Evolutionary conservation across 1,140 invertebrate genomes (phyloP), one percentile per base, ranked within the genome.

Genomic region (Drosophila melanica): DNA sequence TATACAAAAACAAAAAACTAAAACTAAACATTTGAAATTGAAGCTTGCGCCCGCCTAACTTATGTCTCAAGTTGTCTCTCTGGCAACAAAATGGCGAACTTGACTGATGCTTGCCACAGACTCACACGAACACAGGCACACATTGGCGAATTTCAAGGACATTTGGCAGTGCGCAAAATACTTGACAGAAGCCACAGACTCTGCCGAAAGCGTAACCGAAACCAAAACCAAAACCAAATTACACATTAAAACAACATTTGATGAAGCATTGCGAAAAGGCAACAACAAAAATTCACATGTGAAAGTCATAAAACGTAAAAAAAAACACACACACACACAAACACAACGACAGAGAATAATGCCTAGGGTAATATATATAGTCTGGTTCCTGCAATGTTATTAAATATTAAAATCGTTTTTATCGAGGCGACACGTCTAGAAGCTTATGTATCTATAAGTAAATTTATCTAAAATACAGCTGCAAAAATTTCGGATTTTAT

Each of bases 331-430:
- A 42, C 16, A 63, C 23, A 60, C 47, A 51, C 16, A 23, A 10
- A 23, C 23, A 33, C 12, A 42, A 0, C 12, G 1, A 27, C 20
- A 20, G 23, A 59, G 33, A 70, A 44, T 48, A 44, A 64, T 74
- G 65, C 45, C 58, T 63, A 68, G 33, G 4, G 18, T 62, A 57
- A 23, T 63, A 50, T 47, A 55, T 50, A 72, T 54, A 71, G 47
- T 65, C 57, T 12, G 47, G 20, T 63, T 63, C 54, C 60, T 81
- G 75, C 79, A 82, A 35, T 80, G 53, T 81, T 84, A 76, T 87
- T 87, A 66, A 76, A 87, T 81, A 87, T 87, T 70, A 87, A 86
- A 86, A 87, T 75, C 35, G 41, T 42, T 59, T 86, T 85, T 78
- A 87, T 81, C 78, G 78, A 87, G 54, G 78, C 81, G 82, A 67